Evolutionary conservation across 2,888 invertebrate species (phyloP), one percentile per base, ranked within the genome.

Genomic region (Athalia rosae): DNA sequence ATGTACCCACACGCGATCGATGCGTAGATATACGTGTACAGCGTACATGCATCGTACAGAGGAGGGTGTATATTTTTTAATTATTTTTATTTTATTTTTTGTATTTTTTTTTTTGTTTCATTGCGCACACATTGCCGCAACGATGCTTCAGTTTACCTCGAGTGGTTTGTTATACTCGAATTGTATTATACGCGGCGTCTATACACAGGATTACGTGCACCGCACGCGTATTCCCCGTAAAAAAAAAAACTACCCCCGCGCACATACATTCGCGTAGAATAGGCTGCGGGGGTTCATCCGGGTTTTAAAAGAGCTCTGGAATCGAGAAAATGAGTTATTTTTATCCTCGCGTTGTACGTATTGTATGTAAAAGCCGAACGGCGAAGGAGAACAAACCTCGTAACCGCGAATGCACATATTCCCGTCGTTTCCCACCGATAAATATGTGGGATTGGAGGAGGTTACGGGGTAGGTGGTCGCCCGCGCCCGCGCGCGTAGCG

Each of bases 321-420:
- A 53, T 11, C 50, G 28, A 53, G 53, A 67, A 48, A 67, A 67
- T 67, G 67, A 67, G 67, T 67, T 53, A 67, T 67, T 67, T 67
- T 67, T 11, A 67, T 67, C 53, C 67, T 15, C 53, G 6, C 15
- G 9, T 50, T 41, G 48, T 67, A 28, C 11, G 7, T 50, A 15
- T n/a, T n/a, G n/a, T n/a, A n/a, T n/a, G n/a, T n/a, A n/a, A n/a
- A n/a, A n/a, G n/a, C n/a, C 13, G 9, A 15, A 9, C 63, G 5
- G 45, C 4, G 7, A 45, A 67, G 47, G 6, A 13, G 11, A 9
- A 0, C n/a, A n/a, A 11, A 6, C n/a, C 53, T 53, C 53, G n/a
- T 9, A 53, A n/a, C 53, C 0, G 53, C 9, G 53, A 7, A n/a
- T 50, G 15, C 8, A 9, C 11, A 41, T 8, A 50, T 9, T 41